Base-by-base conservation (phyloP, 1,140 invertebrate species). In the Zaprionus tsacasi region DNA sequence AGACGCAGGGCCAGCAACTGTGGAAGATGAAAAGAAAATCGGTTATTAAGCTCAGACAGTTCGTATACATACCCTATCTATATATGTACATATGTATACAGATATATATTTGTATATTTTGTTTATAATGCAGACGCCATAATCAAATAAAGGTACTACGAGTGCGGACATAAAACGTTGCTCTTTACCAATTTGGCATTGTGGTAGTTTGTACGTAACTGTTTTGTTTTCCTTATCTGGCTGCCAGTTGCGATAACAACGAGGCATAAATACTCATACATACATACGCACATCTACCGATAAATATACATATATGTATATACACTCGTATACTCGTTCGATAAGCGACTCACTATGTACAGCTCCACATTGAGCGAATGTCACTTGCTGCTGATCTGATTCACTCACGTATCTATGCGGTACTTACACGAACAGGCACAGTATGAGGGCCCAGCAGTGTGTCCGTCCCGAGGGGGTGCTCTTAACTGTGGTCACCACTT, bases 391-490 rank as follows among this genome's bases (percentile, higher is more conserved):
- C 3, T 21, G 40, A 43, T 48, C 40, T 45, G 40, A 45, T 45
- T 45, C 40, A 45, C 40, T n/a, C 40, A 15, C 40, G 40, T 45
- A 45, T 15, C 40, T 15, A 3, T 45, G 2, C n/a, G 25, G 30
- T 54, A 86, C 92, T 93, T 90, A 95, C 95, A 93, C 92, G 33
- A 95, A 79, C 7, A 95, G 21, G 69, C 94, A 96, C 1, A 95
- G 79, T 3, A 95, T 43, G 15, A 95, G 73, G 1, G 95, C 95
- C 75, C 95, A 93, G 2, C 95, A 72, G 77, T 96, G 95, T 0
- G 95, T 95, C 77, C 94, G 94, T 1, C 93, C 93, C 3, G 93
- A 94, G 2, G 94, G 74, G 77, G 94, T 93, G 15, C 93, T 93
- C 67, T 94, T 93, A 2, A 95, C 91, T 17, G 87, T 83, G 0